Percentiles rank a stretch among this genome's conserved stretches.
Conservation (phyloP, 2,113 vertebrate genomes). For the Etheostoma spectabile region DNA sequence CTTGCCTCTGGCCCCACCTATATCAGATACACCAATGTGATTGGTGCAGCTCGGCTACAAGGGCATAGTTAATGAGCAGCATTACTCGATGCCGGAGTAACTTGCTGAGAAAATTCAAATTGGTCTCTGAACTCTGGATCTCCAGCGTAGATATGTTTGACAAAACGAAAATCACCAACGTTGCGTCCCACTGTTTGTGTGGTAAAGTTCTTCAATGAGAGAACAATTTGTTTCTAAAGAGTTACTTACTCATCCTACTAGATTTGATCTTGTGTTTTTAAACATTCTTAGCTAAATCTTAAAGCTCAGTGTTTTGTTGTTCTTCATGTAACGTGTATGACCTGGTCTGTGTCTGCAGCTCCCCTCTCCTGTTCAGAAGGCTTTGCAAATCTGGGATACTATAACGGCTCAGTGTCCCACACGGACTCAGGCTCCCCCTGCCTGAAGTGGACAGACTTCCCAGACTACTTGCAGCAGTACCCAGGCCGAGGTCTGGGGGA, state of each 20-base stretch:
- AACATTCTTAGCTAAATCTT: not conserved
- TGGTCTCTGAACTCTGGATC: not conserved
- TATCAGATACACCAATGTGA: too few relatives aligned
- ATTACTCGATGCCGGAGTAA: too few relatives aligned
- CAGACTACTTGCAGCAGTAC: constrained; percentile 89
- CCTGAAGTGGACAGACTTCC: constrained; percentile 88
- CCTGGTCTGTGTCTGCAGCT: constrained; percentile 57
- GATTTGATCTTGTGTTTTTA: not conserved
- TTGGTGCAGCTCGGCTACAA: too few relatives aligned
- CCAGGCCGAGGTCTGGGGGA: constrained; percentile 85
- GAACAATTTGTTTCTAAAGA: not conserved
- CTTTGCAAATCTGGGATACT: constrained; percentile 81
- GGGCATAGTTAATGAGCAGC: too few relatives aligned
- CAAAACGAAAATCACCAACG: not conserved
- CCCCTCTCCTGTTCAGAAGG: constrained; percentile 76
- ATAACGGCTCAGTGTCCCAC: constrained; percentile 84
- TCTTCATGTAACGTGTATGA: not conserved
- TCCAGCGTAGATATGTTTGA: too few relatives aligned
- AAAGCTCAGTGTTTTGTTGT: not conserved
- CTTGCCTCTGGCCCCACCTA: too few relatives aligned
- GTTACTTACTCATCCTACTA: not conserved
- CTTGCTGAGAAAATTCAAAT: not conserved
- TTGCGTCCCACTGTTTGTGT: not conserved
- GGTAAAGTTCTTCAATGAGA: not conserved
- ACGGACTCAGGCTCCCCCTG: constrained; percentile 84